These are phyloP conservation scores for Drosophila fulvimacula DNA, from an alignment of 2,888 invertebrate genomes.

Conservation along the genomic window DNA sequence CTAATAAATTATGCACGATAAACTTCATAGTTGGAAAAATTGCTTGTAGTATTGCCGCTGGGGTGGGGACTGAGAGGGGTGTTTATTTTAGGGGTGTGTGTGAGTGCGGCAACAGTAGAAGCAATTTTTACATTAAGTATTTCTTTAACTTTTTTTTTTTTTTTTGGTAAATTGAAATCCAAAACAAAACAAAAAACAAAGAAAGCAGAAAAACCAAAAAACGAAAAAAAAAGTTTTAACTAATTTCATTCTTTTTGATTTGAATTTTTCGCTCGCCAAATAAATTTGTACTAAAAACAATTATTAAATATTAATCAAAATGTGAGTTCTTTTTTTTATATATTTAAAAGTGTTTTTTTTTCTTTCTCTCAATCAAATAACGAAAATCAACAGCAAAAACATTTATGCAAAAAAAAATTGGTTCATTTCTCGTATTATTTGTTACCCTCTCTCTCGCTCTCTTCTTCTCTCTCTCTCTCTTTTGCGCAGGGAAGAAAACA, in stretches of 20 bases:
- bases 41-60: constrained; percentile 38
- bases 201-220: constrained; percentile 15
- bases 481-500: constrained; percentile 43
- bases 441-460: constrained; percentile 1
- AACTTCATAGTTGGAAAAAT: constrained; percentile 64
- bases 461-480: constrained; percentile 3
- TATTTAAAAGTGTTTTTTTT: constrained; percentile 23
- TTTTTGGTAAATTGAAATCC: constrained; percentile 27
- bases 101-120: constrained; percentile 51
- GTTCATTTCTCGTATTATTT: constrained; percentile 26
- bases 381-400: constrained; percentile 79
- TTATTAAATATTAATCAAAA: constrained; percentile 75
- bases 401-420: constrained; percentile 55
- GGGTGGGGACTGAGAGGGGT: constrained; percentile 15
- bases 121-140: constrained; percentile 41
- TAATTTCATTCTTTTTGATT: constrained; percentile 43
- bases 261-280: constrained; percentile 64
- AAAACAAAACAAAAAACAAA: constrained; percentile 23
- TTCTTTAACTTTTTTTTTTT: neutral
- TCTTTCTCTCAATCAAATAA: constrained; percentile 59
- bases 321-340: constrained; percentile 26
- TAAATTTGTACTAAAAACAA: constrained; percentile 73
- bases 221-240: constrained; percentile 37
- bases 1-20: constrained; percentile 68
- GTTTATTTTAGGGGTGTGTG: constrained; percentile 7